These are phyloP conservation scores for Antheraea mylitta DNA, from an alignment of 1,140 invertebrate species.

Conservation along the genomic window DNA sequence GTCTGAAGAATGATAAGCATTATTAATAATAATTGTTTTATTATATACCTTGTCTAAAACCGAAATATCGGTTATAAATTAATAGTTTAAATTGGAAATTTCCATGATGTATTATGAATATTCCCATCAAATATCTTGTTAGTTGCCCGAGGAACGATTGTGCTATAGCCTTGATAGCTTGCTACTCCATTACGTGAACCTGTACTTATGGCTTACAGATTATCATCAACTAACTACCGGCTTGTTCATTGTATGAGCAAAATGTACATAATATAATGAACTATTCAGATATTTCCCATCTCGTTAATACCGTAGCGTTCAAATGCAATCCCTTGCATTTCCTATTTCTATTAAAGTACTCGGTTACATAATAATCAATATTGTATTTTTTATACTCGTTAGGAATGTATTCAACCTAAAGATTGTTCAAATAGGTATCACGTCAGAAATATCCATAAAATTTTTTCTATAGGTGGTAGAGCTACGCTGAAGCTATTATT, in stretches of 20 bases:
- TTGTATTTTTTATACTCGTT: background rate
- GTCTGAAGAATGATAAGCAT: no score
- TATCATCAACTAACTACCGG: slow-evolving; percentile 39
- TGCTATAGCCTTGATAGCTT: slow-evolving; percentile 37
- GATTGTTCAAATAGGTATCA: no score
- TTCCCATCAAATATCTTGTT: slow-evolving; percentile 18
- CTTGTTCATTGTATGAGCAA: slow-evolving; percentile 38
- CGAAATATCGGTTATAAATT: no score
- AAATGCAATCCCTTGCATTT: slow-evolving; percentile 44
- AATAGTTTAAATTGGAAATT: no score
- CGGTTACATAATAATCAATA: background rate
- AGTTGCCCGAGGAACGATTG: slow-evolving; percentile 20
- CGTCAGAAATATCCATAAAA: background rate
- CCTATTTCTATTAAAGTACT: slow-evolving; percentile 7
- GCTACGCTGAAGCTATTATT: no score
- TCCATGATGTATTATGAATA: background rate
- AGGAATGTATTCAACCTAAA: background rate
- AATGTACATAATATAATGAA: slow-evolving; percentile 37
- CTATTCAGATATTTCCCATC: slow-evolving; percentile 37
- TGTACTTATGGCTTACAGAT: slow-evolving; percentile 56
- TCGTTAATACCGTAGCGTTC: slow-evolving; percentile 42
- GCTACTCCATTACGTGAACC: slow-evolving; percentile 61
- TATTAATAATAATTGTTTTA: no score
- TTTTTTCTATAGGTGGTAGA: background rate
- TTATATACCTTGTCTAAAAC: no score